Percentiles rank a stretch among this genome's conserved stretches.
Conservation (phyloP, 2,113 vertebrate species). For the Entomyzon cyanotis region DNA sequence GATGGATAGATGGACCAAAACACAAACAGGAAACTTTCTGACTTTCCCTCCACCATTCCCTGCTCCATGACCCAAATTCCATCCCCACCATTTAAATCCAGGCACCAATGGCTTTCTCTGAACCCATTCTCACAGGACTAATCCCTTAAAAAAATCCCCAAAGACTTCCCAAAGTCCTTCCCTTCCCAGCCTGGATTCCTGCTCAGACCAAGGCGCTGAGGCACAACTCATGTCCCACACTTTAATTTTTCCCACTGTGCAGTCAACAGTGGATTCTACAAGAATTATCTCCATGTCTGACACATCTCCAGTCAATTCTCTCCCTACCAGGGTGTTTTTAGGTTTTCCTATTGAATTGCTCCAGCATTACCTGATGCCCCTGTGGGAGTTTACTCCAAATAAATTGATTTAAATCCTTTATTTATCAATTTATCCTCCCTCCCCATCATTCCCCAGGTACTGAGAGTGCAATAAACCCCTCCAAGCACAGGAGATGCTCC, state of each 20-base stretch:
- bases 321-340: neutral
- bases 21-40: no score
- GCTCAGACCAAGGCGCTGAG: neutral
- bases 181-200: neutral
- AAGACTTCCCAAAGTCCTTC: neutral
- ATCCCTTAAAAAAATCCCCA: neutral
- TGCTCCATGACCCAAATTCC: neutral
- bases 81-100: neutral
- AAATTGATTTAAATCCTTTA: neutral
- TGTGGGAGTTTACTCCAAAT: neutral
- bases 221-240: accelerated
- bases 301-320: neutral
- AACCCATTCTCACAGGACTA: neutral
- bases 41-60: neutral
- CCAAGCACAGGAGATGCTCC: neutral
- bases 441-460: neutral
- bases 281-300: neutral
- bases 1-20: no score
- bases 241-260: neutral
- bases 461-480: neutral
- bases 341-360: neutral
- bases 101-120: neutral
- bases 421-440: neutral
- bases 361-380: neutral
- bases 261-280: neutral